Percentiles rank a stretch among this genome's conserved stretches.
Evolutionary conservation across 2,113 vertebrate species (phyloP).

Genomic region (Coptodon bakossiorum): DNA sequence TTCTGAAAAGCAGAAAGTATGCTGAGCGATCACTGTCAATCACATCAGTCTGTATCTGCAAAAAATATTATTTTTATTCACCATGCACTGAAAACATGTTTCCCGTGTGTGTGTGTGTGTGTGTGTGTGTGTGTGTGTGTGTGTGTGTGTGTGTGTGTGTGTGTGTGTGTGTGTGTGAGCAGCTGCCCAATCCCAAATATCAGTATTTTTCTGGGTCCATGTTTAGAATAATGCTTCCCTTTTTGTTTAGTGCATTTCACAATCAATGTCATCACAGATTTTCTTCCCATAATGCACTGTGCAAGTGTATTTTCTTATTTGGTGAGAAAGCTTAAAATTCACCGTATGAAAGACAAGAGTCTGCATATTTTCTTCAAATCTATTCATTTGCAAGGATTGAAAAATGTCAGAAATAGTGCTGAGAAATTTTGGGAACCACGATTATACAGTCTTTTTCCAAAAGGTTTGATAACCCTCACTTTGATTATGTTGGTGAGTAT

Average conservation of each 20-base stretch:
- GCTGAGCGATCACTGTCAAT: background rate
- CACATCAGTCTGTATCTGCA: accelerated
- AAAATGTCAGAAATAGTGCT: background rate
- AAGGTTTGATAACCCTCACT: background rate
- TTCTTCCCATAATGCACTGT: conserved; percentile 3
- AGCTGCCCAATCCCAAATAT: background rate
- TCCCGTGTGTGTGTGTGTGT: background rate
- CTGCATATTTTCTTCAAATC: background rate
- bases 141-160: background rate
- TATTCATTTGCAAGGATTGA: background rate
- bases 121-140: background rate
- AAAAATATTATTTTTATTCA: background rate
- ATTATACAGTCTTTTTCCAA: background rate
- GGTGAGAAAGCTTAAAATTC: background rate
- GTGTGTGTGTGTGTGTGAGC: background rate
- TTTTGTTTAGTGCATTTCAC: background rate
- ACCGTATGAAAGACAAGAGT: background rate
- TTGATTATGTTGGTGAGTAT: background rate
- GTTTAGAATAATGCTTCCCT: background rate
- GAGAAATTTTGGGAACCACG: background rate
- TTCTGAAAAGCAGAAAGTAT: background rate
- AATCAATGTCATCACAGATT: background rate
- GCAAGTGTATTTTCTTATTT: background rate
- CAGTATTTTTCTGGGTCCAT: background rate
- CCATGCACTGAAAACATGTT: background rate